Conservation (phyloP, 2,797 vertebrate genomes). For the Cheirogaleus major region DNA sequence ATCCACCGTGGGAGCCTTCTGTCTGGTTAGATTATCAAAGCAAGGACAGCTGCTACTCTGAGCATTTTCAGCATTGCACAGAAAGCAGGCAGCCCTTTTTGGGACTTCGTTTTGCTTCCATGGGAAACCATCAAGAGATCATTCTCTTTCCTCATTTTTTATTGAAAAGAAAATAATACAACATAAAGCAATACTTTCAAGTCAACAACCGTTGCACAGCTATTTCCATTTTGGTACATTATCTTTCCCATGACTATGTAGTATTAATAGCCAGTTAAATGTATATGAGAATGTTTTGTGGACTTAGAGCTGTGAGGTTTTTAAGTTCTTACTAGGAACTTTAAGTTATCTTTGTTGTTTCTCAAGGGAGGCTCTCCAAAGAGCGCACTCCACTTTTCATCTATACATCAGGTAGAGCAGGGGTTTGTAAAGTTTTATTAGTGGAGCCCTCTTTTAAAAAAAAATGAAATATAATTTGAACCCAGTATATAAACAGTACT, state of each 20-base stretch:
- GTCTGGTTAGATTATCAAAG: not conserved
- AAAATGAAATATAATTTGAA: not conserved
- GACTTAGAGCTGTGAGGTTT: not conserved
- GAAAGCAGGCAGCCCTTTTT: not conserved
- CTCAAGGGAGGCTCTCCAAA: not conserved
- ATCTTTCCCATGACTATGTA: not conserved
- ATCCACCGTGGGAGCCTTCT: not conserved
- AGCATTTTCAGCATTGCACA: not conserved
- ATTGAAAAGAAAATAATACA: not conserved
- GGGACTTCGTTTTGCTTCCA: not conserved
- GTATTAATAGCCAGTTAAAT: not conserved
- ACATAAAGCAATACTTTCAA: not conserved
- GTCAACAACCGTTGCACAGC: fast-evolving
- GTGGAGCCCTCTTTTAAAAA: not conserved
- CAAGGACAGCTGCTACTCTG: not conserved
- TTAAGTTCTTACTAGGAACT: not conserved
- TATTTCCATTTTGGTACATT: too few species aligned
- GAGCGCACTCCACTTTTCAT: fast-evolving
- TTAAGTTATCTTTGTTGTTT: not conserved
- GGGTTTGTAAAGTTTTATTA: not conserved
- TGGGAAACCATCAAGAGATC: not conserved
- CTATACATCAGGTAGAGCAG: not conserved
- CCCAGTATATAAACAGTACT: not conserved
- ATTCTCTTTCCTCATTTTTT: not conserved
- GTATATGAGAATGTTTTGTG: not conserved